phyloP scores from a whole-genome alignment of 2,888 invertebrate species.

The Myathropa florea region DNA sequence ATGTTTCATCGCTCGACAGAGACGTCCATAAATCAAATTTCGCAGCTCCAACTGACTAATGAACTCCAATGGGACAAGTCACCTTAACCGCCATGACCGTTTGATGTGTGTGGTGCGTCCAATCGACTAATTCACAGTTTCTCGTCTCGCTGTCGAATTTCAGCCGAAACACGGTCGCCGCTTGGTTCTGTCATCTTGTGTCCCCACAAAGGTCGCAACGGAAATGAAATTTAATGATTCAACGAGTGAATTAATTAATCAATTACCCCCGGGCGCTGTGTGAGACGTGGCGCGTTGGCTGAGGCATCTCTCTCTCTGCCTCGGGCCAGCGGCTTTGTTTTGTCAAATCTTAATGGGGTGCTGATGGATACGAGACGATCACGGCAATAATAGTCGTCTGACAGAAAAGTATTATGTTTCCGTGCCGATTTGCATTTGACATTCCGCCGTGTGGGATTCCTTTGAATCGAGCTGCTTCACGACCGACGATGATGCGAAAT shows the following conservation, averaged over 20 bases:
- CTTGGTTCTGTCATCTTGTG: neutral
- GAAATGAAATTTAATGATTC: constrained; percentile 64
- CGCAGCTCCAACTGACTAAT: constrained; percentile 50
- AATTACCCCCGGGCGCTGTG: constrained; percentile 27
- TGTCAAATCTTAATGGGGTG: constrained; percentile 42
- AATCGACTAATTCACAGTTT: constrained; percentile 28
- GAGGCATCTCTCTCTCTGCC: neutral
- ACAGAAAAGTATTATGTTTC: constrained; percentile 30
- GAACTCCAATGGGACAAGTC: constrained; percentile 55
- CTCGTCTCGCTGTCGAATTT: neutral
- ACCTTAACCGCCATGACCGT: constrained; percentile 16
- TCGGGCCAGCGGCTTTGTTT: constrained; percentile 5
- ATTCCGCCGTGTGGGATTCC: constrained; percentile 31
- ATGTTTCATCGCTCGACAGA: constrained; percentile 42
- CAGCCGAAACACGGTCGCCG: constrained; percentile 21
- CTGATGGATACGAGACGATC: constrained; percentile 61
- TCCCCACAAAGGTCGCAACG: constrained; percentile 32
- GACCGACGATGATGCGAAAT: neutral
- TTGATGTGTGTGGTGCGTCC: neutral
- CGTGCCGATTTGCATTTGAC: constrained; percentile 45
- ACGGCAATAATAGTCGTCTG: constrained; percentile 25
- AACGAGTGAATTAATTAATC: constrained; percentile 66
- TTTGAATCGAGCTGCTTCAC: constrained; percentile 11
- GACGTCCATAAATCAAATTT: constrained; percentile 66
- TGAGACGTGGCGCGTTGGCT: neutral